Evolutionary conservation across 2,797 vertebrate genomes (phyloP), one percentile per base, ranked within the genome.

Genomic region (Martes flavigula): DNA sequence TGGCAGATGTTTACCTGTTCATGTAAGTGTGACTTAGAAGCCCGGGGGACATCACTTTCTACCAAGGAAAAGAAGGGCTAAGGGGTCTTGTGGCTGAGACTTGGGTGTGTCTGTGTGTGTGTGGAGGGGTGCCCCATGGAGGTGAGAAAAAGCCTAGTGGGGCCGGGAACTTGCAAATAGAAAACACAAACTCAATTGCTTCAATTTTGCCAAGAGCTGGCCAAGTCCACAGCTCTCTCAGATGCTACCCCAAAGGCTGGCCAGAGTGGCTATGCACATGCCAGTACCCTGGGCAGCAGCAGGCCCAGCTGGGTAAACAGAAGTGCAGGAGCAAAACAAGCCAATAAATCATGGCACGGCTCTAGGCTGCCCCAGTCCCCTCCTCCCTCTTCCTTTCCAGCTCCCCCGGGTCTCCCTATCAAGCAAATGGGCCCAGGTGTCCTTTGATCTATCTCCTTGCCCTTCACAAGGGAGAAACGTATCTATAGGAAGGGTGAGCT

Each of bases 271-370:
- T 58, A 20, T 70, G 96, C 83, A 95, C 93, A 96, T 82, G 75
- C 93, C 2, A 46, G 93, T 93, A 78, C 96, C 48, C 90, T 78
- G 93, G 95, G 96, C 94, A 96, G 97, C 93, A 92, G 97, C 89
- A 96, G 84, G 60, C 79, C 96, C 98, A 98, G 98, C 98, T 98
- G 97, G 97, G 91, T 98, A 98, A 98, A 98, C 97, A 97, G 91
- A 91, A 96, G 90, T 89, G 23, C 75, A 97, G 94, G 91, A 96
- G 95, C 95, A 97, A 97, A 98, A 97, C 95, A 97, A 97, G 96
- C 73, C 96, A 97, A 97, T 97, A 97, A 98, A 97, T 97, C 98
- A 97, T n/a, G 32, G 89, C 84, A 75, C 23, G 73, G 93, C 89
- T 94, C 88, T 83, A 91, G 92, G 81, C 91, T 54, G 51, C 78